phyloP scores from a whole-genome alignment of 2,113 vertebrate genomes.

The Varanus komodoensis region DNA sequence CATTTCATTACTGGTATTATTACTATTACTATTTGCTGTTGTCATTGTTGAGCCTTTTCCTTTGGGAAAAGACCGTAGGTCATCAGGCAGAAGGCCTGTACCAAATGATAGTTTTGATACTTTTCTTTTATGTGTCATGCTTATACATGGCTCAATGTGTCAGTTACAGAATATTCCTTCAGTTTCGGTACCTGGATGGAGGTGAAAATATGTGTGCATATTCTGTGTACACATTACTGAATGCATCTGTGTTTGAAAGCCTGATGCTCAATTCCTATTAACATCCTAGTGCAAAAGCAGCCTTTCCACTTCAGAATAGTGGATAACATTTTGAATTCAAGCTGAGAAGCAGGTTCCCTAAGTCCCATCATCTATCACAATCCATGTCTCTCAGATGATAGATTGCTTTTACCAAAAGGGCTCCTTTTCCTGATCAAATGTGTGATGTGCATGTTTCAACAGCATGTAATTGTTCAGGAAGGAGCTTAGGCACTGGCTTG shows the following conservation, averaged over 20 bases:
- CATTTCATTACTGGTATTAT: neutral
- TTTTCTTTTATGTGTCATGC: neutral
- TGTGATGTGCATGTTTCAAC: slow-evolving; percentile 55
- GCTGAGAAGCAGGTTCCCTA: slow-evolving; percentile 35
- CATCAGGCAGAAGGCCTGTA: neutral
- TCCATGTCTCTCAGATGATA: slow-evolving; percentile 50
- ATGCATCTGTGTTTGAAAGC: neutral
- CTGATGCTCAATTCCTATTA: slow-evolving; percentile 39
- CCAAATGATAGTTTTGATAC: neutral
- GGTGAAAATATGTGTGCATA: neutral
- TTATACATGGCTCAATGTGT: neutral
- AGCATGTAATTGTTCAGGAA: slow-evolving; percentile 32
- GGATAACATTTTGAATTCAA: slow-evolving; percentile 31
- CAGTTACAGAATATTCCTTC: neutral
- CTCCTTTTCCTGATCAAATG: slow-evolving; percentile 61
- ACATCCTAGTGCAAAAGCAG: slow-evolving; percentile 10
- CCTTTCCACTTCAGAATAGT: slow-evolving; percentile 7
- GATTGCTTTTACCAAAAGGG: slow-evolving; percentile 48
- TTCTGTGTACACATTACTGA: neutral
- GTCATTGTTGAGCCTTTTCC: neutral
- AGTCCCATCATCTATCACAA: slow-evolving; percentile 45
- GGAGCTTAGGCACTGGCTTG: neutral
- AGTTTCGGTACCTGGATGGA: neutral
- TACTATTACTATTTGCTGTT: neutral
- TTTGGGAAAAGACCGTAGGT: neutral